These are phyloP conservation scores for Spodoptera exigua DNA, from an alignment of 2,888 invertebrate species.

Conservation along the genomic window DNA sequence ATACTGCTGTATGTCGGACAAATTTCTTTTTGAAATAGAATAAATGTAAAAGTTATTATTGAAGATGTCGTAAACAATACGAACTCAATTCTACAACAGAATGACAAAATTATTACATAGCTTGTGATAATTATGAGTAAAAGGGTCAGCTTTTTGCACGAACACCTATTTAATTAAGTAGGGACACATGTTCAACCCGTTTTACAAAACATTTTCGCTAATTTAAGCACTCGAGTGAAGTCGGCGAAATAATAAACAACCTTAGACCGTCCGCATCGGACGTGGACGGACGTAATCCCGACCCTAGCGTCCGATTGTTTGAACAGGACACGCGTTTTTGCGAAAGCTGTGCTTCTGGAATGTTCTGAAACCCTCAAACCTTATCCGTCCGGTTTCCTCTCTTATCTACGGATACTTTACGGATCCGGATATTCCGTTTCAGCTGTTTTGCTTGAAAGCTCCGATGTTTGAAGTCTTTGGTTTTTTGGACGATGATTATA, in stretches of 20 bases:
- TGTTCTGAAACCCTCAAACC: constrained; percentile 31
- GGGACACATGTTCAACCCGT: constrained; percentile 18
- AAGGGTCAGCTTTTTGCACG: not conserved
- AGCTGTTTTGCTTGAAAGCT: constrained; percentile 29
- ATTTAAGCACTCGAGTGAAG: constrained; percentile 28
- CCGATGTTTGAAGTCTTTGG: constrained; percentile 24
- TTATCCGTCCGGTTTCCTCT: constrained; percentile 48
- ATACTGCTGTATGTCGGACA: too few species aligned
- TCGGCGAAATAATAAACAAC: constrained; percentile 39
- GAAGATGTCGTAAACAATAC: too few species aligned
- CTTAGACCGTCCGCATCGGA: constrained; percentile 16
- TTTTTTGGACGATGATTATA: constrained; percentile 11
- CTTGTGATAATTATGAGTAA: not conserved
- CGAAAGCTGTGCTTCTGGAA: constrained; percentile 39
- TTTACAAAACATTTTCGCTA: constrained; percentile 28
- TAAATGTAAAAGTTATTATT: not conserved
- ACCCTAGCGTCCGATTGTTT: constrained; percentile 41
- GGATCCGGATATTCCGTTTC: constrained; percentile 41
- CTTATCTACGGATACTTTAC: constrained; percentile 43
- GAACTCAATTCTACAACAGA: too few species aligned
- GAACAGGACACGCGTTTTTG: constrained; percentile 39
- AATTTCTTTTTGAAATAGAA: not conserved
- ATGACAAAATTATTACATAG: too few species aligned
- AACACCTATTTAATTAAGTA: constrained; percentile 23
- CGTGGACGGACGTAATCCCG: constrained; percentile 39